Conservation (phyloP, 2,797 vertebrate species). For the Tympanoctomys barrerae region DNA sequence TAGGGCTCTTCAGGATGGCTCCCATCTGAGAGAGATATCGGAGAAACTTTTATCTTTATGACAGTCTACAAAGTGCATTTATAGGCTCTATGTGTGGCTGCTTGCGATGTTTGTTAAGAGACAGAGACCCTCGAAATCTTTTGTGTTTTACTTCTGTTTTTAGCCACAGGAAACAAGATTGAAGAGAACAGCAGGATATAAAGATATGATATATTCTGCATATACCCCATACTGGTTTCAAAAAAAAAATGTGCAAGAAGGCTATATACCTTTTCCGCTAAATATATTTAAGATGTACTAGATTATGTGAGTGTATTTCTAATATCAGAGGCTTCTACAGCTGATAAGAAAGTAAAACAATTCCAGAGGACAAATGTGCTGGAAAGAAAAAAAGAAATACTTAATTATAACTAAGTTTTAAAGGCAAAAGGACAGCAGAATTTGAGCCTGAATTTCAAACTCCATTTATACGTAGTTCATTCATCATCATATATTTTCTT, state of each 20-base stretch:
- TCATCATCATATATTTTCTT: conserved; percentile 51
- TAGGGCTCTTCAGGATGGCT: background rate
- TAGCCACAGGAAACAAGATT: background rate
- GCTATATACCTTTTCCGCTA: background rate
- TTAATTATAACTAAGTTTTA: conserved; percentile 24
- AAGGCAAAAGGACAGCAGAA: conserved; percentile 25
- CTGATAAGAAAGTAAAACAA: conserved; percentile 47
- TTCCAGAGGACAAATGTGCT: background rate
- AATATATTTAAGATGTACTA: conserved; percentile 11
- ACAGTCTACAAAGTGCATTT: background rate
- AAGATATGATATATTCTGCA: conserved; percentile 9
- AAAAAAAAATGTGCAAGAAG: background rate
- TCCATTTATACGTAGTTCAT: background rate
- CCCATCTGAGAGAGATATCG: background rate
- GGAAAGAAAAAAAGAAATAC: conserved; percentile 28
- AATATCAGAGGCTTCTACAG: conserved; percentile 20
- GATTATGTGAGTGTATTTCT: background rate
- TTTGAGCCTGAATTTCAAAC: conserved; percentile 47
- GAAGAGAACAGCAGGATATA: background rate
- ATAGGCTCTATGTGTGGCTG: background rate
- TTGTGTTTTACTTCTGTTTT: background rate
- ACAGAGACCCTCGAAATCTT: background rate
- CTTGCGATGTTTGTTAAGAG: background rate
- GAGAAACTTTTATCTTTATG: background rate
- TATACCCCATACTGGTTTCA: background rate